Percentiles rank a stretch among this genome's conserved stretches.
Evolutionary conservation across 2,888 invertebrate species (phyloP).

Genomic region (Erebia ligea): DNA sequence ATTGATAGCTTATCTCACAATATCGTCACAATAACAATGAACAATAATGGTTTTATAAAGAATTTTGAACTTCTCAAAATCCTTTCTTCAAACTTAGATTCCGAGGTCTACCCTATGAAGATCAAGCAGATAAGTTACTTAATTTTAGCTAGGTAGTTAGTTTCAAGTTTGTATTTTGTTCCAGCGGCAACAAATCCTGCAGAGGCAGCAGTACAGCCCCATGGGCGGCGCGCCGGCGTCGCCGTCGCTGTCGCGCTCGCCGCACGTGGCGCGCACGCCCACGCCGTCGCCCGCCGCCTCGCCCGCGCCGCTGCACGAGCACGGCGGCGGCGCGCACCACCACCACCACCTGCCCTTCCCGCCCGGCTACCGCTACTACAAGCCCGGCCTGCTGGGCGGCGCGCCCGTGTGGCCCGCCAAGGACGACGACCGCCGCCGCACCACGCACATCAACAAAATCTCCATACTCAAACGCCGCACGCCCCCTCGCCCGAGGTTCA

Average conservation of each 20-base stretch:
- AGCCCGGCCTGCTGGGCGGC: slow-evolving; percentile 85
- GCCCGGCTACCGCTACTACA: slow-evolving; percentile 83
- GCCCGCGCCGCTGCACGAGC: slow-evolving; percentile 60
- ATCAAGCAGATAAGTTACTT: too few relatives aligned
- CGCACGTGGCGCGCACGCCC: slow-evolving; percentile 79
- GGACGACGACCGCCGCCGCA: slow-evolving; percentile 65
- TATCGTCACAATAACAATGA: too few relatives aligned
- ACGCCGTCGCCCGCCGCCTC: slow-evolving; percentile 74
- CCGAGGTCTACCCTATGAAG: too few relatives aligned
- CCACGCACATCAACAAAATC: slow-evolving; percentile 76
- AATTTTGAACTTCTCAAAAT: too few relatives aligned
- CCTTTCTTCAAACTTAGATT: too few relatives aligned
- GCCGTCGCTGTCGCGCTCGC: slow-evolving; percentile 81
- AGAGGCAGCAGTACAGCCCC: slow-evolving; percentile 78
- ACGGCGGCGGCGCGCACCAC: slow-evolving; percentile 68
- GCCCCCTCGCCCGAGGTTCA: slow-evolving; percentile 79
- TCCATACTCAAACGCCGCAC: slow-evolving; percentile 84
- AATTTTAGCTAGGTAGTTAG: neutral
- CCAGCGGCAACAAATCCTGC: slow-evolving; percentile 76
- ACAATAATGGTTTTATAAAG: too few relatives aligned
- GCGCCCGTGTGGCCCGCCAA: slow-evolving; percentile 85
- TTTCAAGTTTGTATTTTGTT: slow-evolving; percentile 15
- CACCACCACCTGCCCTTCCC: slow-evolving; percentile 80
- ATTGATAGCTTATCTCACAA: neutral
- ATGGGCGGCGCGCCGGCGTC: slow-evolving; percentile 83